Conservation (phyloP, 2,113 vertebrate species). For the Deroptyus accipitrinus region DNA sequence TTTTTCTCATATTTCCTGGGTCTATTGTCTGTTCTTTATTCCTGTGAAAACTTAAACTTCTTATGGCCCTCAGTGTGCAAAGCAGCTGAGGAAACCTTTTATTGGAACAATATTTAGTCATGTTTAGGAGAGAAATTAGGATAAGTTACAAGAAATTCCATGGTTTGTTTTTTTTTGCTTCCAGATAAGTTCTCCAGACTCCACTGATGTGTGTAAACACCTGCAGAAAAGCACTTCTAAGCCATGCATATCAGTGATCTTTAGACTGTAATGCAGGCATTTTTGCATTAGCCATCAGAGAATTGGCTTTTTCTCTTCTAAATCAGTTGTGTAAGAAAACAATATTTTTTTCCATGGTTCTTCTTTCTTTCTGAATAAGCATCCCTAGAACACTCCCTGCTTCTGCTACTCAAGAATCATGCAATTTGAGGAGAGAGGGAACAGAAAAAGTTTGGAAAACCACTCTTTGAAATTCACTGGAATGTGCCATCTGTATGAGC, state of each 20-base stretch:
- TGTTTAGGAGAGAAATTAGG: neutral
- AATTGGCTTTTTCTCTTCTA: neutral
- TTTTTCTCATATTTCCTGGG: neutral
- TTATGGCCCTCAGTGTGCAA: neutral
- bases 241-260: neutral
- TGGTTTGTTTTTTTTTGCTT: neutral
- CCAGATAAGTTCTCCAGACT: neutral
- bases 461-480: conserved; percentile 22
- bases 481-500: conserved; percentile 61
- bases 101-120: neutral
- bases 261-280: neutral
- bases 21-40: neutral
- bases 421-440: neutral
- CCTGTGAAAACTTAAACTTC: neutral
- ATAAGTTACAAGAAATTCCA: neutral
- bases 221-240: neutral
- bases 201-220: neutral
- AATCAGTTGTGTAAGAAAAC: neutral
- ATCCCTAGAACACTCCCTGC: neutral
- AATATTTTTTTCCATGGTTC: neutral
- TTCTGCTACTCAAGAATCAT: neutral
- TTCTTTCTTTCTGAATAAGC: neutral
- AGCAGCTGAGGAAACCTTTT: neutral
- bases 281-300: neutral
- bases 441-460: conserved; percentile 15